Evolutionary conservation across 1,140 invertebrate genomes (phyloP).

Genomic region (Macrostomum lignano): DNA sequence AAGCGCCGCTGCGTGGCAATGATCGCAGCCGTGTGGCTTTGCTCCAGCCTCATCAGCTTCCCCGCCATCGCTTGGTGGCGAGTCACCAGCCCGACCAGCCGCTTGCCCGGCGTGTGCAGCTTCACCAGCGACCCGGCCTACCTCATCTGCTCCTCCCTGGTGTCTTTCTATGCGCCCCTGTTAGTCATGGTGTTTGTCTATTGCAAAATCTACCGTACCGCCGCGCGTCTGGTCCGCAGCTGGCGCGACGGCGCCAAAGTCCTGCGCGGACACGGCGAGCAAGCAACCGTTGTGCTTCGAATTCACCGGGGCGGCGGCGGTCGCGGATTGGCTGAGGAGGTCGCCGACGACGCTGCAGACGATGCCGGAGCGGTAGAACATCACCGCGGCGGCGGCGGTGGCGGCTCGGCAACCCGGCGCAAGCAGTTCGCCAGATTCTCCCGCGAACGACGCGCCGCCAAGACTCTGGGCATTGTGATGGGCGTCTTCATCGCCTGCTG

Average conservation of each 20-base stretch:
- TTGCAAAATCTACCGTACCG: constrained; percentile 6
- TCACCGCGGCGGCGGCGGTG: no score
- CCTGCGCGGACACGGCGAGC: no score
- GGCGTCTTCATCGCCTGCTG: constrained; percentile 11
- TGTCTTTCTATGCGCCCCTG: constrained; percentile 9
- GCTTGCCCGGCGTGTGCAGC: neutral
- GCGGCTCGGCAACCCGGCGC: no score
- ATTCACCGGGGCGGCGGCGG: no score
- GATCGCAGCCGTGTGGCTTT: constrained; percentile 63
- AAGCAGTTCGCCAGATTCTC: constrained; percentile 51
- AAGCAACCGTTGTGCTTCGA: no score
- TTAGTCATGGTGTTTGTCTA: constrained; percentile 9
- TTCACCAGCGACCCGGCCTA: constrained; percentile 71
- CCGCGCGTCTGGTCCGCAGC: constrained; percentile 2
- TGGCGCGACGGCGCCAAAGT: constrained; percentile 3
- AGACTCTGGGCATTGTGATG: constrained; percentile 17
- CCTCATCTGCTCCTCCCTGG: constrained; percentile 43
- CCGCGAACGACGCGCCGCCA: constrained; percentile 30
- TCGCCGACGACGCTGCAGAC: no score
- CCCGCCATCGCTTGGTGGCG: constrained; percentile 76
- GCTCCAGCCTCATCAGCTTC: constrained; percentile 65
- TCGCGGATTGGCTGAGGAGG: no score
- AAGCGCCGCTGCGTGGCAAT: constrained; percentile 59
- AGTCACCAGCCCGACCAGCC: no score
- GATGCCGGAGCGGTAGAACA: no score